Percentiles rank a stretch among this genome's conserved stretches.
Evolutionary conservation across 2,797 vertebrate genomes (phyloP).

Genomic region (Distichodus sexfasciatus): DNA sequence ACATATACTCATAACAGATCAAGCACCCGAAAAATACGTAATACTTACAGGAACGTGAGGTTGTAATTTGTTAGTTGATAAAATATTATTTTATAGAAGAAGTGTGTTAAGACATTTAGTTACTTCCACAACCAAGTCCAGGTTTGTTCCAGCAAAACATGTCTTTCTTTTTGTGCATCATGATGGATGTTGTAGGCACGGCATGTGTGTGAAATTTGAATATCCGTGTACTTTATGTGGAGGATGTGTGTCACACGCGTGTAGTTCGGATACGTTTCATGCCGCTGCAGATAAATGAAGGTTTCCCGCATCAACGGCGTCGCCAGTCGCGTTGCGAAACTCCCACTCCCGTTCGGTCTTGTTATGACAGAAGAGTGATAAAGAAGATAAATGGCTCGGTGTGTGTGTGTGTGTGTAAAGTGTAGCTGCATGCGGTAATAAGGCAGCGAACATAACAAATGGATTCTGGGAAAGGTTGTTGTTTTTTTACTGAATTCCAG

Average conservation of each 20-base stretch:
- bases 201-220: too few relatives aligned
- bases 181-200: too few relatives aligned
- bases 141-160: too few relatives aligned
- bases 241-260: neutral
- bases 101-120: too few relatives aligned
- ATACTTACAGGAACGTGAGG: too few relatives aligned
- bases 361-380: neutral
- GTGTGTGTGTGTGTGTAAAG: neutral
- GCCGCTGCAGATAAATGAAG: conserved; percentile 4
- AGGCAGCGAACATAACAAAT: neutral
- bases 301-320: neutral
- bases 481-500: neutral
- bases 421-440: neutral
- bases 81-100: too few relatives aligned
- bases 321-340: neutral
- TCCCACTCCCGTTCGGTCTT: neutral
- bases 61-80: too few relatives aligned
- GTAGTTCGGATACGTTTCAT: neutral
- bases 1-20: too few relatives aligned
- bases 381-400: neutral
- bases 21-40: too few relatives aligned
- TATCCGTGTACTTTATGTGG: too few relatives aligned
- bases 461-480: neutral
- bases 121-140: too few relatives aligned
- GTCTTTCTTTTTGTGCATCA: too few relatives aligned